These are phyloP conservation scores for Triplophysa bombifrons DNA, from an alignment of 2,797 vertebrate species.

Conservation along the genomic window DNA sequence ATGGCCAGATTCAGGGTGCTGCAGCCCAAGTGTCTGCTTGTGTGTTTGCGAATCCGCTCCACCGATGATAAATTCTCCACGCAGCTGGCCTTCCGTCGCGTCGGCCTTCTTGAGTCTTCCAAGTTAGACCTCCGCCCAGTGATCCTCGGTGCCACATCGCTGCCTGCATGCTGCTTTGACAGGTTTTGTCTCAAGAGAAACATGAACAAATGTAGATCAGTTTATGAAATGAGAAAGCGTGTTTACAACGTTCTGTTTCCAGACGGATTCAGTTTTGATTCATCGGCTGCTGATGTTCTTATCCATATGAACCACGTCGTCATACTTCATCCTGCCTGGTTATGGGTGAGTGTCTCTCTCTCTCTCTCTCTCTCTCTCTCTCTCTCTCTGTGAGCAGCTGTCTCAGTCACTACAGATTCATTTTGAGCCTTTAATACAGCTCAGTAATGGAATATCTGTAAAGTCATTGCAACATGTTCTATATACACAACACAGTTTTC, in stretches of 20 bases:
- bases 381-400: slow-evolving; percentile 42
- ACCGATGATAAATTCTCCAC: slow-evolving; percentile 73
- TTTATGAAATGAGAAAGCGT: background rate
- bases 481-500: slow-evolving; percentile 1
- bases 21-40: slow-evolving; percentile 77
- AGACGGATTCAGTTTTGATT: background rate
- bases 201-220: slow-evolving; percentile 13
- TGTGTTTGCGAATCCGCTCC: slow-evolving; percentile 74
- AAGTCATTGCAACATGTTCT: slow-evolving; percentile 59
- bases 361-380: slow-evolving; percentile 16
- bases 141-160: slow-evolving; percentile 60
- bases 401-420: slow-evolving; percentile 58
- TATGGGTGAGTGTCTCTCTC: background rate
- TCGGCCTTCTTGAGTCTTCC: slow-evolving; percentile 63
- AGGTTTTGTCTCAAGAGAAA: slow-evolving; percentile 67
- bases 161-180: slow-evolving; percentile 68
- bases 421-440: slow-evolving; percentile 40
- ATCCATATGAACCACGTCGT: background rate
- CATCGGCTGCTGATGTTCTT: background rate
- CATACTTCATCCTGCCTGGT: no score
- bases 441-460: slow-evolving; percentile 43
- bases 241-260: background rate
- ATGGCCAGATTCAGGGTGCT: slow-evolving; percentile 87
- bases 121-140: slow-evolving; percentile 57
- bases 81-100: slow-evolving; percentile 61